Conservation (phyloP, 2,113 vertebrate species). For the Semicossyphus pulcher region DNA sequence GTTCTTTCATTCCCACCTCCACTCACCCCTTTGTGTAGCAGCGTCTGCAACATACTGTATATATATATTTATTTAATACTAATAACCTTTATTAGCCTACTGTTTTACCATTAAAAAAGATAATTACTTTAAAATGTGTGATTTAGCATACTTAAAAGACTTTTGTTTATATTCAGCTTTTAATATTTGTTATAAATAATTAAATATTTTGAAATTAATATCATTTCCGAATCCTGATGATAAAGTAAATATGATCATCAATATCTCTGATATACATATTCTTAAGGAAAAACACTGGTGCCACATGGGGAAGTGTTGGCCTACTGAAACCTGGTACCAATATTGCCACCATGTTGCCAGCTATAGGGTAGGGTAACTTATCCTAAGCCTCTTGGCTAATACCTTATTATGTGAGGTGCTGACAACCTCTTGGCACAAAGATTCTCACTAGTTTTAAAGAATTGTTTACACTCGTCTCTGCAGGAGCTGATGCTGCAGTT, state of each 20-base stretch:
- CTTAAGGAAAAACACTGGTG: not conserved
- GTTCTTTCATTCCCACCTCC: not conserved
- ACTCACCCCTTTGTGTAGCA: not conserved
- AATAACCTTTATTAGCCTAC: not conserved
- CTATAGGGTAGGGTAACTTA: not conserved
- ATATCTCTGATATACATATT: not conserved
- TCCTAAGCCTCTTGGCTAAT: not conserved
- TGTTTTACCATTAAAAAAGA: not conserved
- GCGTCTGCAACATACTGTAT: no score
- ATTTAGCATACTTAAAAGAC: not conserved
- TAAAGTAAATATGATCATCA: not conserved
- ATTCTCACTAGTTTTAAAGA: not conserved
- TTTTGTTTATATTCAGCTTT: not conserved
- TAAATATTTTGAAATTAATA: not conserved
- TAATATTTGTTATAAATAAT: not conserved
- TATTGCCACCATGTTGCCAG: not conserved
- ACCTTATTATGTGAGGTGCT: not conserved
- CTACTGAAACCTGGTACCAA: no score
- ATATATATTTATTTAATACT: no score
- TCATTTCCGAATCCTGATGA: no score
- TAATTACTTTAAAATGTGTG: no score
- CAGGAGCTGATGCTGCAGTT: no score
- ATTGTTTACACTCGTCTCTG: no score
- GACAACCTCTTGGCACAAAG: not conserved
- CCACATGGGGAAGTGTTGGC: no score